These are phyloP conservation scores for Melangyna quadrimaculata DNA, from an alignment of 2,888 invertebrate species.

Conservation along the genomic window DNA sequence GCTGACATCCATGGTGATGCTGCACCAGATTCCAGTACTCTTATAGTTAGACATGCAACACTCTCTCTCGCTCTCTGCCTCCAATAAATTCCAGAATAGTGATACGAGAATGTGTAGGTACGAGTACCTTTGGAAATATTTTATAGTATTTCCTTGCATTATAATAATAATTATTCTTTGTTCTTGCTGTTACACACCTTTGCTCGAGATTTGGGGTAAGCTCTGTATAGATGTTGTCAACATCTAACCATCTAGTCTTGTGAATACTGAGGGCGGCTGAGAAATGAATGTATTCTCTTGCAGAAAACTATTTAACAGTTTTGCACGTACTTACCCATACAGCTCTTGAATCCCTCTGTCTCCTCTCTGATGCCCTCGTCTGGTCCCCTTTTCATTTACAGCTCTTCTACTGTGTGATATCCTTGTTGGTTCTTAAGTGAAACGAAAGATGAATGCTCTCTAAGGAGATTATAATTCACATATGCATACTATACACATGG, in stretches of 20 bases:
- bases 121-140: slow-evolving; percentile 11
- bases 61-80: neutral
- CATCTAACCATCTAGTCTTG: slow-evolving; percentile 24
- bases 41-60: neutral
- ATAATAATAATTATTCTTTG: slow-evolving; percentile 66
- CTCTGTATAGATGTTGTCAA: slow-evolving; percentile 51
- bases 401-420: neutral
- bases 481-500: slow-evolving; percentile 54
- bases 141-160: slow-evolving; percentile 43
- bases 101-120: neutral
- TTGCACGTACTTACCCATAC: slow-evolving; percentile 30
- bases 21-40: slow-evolving; percentile 6
- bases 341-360: neutral
- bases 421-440: slow-evolving; percentile 25
- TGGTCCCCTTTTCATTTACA: neutral
- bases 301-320: slow-evolving; percentile 63
- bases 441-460: slow-evolving; percentile 64
- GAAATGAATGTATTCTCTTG: slow-evolving; percentile 14
- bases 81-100: slow-evolving; percentile 29
- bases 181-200: slow-evolving; percentile 31
- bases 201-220: slow-evolving; percentile 46
- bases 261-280: neutral
- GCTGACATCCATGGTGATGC: slow-evolving; percentile 47
- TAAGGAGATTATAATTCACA: slow-evolving; percentile 69
- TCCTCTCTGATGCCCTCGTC: too few species aligned